Evolutionary conservation across 2,888 invertebrate genomes (phyloP).

Genomic region (Drosophila subquinaria): DNA sequence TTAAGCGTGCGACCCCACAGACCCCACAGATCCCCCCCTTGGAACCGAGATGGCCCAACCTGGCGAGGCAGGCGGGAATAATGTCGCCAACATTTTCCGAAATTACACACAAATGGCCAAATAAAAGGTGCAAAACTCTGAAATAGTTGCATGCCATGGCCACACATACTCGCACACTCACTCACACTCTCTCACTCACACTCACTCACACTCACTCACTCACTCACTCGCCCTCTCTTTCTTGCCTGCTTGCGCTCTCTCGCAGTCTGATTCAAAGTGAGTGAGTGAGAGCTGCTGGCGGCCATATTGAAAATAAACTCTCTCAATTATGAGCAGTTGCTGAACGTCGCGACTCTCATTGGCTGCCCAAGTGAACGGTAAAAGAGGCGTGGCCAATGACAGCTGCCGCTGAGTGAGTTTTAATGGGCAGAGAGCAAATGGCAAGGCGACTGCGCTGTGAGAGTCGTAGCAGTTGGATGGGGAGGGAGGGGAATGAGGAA

Average conservation of each 20-base stretch:
- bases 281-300: constrained; percentile 44
- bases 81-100: constrained; percentile 81
- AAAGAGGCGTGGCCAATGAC: constrained; percentile 58
- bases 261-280: constrained; percentile 13
- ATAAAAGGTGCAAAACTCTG: constrained; percentile 76
- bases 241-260: constrained; percentile 4
- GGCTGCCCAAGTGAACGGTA: constrained; percentile 37
- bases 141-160: constrained; percentile 55
- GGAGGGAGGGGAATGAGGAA: background rate
- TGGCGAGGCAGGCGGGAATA: constrained; percentile 57
- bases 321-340: constrained; percentile 43
- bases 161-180: constrained; percentile 13
- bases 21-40: background rate
- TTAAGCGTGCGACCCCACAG: constrained; percentile 78
- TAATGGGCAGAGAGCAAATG: constrained; percentile 44
- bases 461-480: constrained; percentile 10
- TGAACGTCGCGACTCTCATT: constrained; percentile 30
- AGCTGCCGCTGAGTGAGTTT: constrained; percentile 52
- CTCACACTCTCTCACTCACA: constrained; percentile 4
- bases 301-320: constrained; percentile 52
- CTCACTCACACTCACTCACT: constrained; percentile 2
- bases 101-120: constrained; percentile 82
- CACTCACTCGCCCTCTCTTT: constrained; percentile 10
- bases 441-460: constrained; percentile 17
- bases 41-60: constrained; percentile 30